Base-by-base conservation (phyloP, 2,797 vertebrate genomes). In the Lateolabrax maculatus region DNA sequence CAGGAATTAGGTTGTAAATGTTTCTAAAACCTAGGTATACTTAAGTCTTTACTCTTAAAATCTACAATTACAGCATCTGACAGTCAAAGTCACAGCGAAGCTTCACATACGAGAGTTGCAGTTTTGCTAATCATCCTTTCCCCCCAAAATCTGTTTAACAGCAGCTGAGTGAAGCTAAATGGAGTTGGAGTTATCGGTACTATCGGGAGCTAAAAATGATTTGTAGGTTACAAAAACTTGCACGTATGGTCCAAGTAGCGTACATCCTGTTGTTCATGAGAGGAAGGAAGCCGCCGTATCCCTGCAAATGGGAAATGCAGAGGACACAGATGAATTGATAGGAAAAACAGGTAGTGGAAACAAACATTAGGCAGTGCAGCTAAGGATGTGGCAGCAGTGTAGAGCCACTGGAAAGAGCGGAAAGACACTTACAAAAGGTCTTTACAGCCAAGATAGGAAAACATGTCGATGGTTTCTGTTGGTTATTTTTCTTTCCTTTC, bases 181-280 rank as follows among this genome's bases (percentile, higher is more conserved):
- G 71, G 67, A 84, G 79, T 62, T 6, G n/a, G 46, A 80, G 65
- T 74, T 68, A 3, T 0, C 9, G 3, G 56, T 37, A 1, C 29
- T 23, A 15, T 13, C 2, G 39, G 31, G 74, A 76, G 80, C 80
- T 70, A 60, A 83, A 85, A 81, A 64, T 78, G 77, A 89, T 89
- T 87, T 81, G 85, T 58, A 72, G 73, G 77, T 83, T 70, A 69
- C 44, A 70, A 76, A 61, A 77, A 72, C 46, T 2, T n/a, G 61
- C 84, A 85, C 74, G 75, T 83, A 82, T 3, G 43, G 66, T 63
- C 83, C 81, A 29, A 86, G 73, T 25, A 72, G 79, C 81, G 66
- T 79, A 74, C 90, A 89, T 93, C 92, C 92, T 91, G 91, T 90
- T 91, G 90, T 90, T 89, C 75, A 53, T 4, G 60, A 71, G 84